These are phyloP conservation scores for Harpalus rubripes DNA, from an alignment of 2,888 invertebrate genomes.

Conservation along the genomic window DNA sequence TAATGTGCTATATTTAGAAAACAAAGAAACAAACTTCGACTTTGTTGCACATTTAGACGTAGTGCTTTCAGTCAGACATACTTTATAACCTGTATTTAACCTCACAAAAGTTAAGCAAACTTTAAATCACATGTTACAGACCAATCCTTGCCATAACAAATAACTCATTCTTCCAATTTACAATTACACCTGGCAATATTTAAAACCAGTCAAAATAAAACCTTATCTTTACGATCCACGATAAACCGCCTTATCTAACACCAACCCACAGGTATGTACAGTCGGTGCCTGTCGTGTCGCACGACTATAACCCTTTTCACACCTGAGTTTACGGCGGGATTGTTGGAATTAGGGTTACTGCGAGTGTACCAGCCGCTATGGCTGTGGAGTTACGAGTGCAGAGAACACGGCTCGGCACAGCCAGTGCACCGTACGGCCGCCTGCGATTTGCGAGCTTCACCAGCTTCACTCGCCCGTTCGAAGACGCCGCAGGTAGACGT, in stretches of 20 bases:
- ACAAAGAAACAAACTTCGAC: not conserved
- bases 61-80: not conserved
- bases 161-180: conserved; percentile 51
- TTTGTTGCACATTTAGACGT: not conserved
- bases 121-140: conserved; percentile 24
- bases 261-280: conserved; percentile 50
- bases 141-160: conserved; percentile 23
- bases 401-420: conserved; percentile 11
- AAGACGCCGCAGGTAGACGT: conserved; percentile 30
- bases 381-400: conserved; percentile 43
- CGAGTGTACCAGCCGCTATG: not conserved
- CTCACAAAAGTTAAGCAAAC: not conserved
- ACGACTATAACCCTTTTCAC: conserved; percentile 13
- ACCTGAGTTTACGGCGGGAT: not conserved
- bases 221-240: conserved; percentile 56
- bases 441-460: conserved; percentile 42
- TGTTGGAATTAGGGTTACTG: not conserved
- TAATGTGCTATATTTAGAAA: not conserved
- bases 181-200: conserved; percentile 54
- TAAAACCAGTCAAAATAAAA: conserved; percentile 51
- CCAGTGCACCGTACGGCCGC: conserved; percentile 38
- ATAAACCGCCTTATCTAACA: conserved; percentile 51
- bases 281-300: not conserved
- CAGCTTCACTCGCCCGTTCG: conserved; percentile 6
- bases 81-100: conserved; percentile 23